phyloP scores from a whole-genome alignment of 2,113 vertebrate genomes.

The Lycocorax pyrrhopterus region DNA sequence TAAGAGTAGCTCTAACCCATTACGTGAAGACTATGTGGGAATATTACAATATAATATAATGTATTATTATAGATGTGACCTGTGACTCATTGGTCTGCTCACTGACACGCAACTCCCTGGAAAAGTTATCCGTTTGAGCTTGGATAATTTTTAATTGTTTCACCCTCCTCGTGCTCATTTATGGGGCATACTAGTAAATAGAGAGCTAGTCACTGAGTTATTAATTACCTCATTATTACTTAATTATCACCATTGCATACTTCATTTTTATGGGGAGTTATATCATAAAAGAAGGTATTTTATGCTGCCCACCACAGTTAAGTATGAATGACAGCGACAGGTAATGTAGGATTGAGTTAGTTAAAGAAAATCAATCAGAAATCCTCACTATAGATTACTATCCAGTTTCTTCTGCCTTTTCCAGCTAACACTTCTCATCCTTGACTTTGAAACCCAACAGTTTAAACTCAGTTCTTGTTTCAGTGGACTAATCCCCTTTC shows the following conservation, averaged over 20 bases:
- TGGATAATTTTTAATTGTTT: conserved; percentile 59
- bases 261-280: conserved; percentile 52
- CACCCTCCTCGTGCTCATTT: neutral
- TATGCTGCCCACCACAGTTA: conserved; percentile 39
- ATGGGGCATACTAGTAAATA: conserved; percentile 8
- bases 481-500: conserved; percentile 80
- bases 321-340: conserved; percentile 54
- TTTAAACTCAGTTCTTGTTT: conserved; percentile 81
- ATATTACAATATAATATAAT: conserved; percentile 51
- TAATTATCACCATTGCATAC: conserved; percentile 46
- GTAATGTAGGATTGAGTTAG: conserved; percentile 39
- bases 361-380: conserved; percentile 67
- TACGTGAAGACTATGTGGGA: conserved; percentile 38
- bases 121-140: conserved; percentile 46
- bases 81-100: conserved; percentile 54
- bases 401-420: conserved; percentile 61
- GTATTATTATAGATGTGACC: conserved; percentile 62
- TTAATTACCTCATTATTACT: conserved; percentile 62
- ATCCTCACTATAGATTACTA: conserved; percentile 60
- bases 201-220: conserved; percentile 33
- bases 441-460: conserved; percentile 77
- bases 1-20: conserved; percentile 62
- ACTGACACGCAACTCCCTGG: conserved; percentile 3
- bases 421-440: conserved; percentile 70
- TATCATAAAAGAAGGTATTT: conserved; percentile 44